A percentile compares a stretch with the other conserved stretches of the same genome.
phyloP scores from a whole-genome alignment of 2,113 vertebrate species.

The Anser brachyrhynchus region DNA sequence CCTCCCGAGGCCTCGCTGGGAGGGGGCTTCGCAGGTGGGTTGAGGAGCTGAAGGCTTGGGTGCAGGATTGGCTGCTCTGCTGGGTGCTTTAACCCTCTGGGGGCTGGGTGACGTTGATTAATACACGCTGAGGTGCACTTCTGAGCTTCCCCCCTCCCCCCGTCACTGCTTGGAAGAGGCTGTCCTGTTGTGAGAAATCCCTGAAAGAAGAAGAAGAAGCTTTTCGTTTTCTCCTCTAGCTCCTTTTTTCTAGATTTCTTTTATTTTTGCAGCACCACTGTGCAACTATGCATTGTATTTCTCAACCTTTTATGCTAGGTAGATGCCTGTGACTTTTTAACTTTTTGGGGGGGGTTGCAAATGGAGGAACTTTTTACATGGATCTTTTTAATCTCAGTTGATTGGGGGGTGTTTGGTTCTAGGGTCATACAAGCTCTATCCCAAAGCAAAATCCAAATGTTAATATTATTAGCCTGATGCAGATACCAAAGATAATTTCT shows the following conservation, averaged over 20 bases:
- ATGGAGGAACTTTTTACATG: constrained; percentile 91
- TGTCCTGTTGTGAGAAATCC: constrained; percentile 73
- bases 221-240: constrained; percentile 66
- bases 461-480: constrained; percentile 98
- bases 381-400: constrained; percentile 88
- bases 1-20: neutral
- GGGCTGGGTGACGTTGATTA: constrained; percentile 87
- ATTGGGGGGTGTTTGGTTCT: constrained; percentile 85
- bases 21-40: constrained; percentile 68
- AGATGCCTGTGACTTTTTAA: constrained; percentile 89
- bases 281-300: constrained; percentile 98
- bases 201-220: constrained; percentile 65
- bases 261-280: constrained; percentile 83
- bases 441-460: constrained; percentile 99
- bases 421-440: constrained; percentile 97
- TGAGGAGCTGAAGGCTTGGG: constrained; percentile 74
- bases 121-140: constrained; percentile 87
- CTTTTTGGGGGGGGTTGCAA: constrained; percentile 78
- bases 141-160: constrained; percentile 77
- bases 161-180: constrained; percentile 87
- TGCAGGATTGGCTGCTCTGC: constrained; percentile 84
- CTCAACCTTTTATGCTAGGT: constrained; percentile 86
- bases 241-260: constrained; percentile 66
- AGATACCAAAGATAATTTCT: constrained; percentile 99
- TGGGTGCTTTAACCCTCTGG: constrained; percentile 81